Base-by-base conservation (phyloP, 2,888 invertebrate species). In the Heliothis peltigera region DNA sequence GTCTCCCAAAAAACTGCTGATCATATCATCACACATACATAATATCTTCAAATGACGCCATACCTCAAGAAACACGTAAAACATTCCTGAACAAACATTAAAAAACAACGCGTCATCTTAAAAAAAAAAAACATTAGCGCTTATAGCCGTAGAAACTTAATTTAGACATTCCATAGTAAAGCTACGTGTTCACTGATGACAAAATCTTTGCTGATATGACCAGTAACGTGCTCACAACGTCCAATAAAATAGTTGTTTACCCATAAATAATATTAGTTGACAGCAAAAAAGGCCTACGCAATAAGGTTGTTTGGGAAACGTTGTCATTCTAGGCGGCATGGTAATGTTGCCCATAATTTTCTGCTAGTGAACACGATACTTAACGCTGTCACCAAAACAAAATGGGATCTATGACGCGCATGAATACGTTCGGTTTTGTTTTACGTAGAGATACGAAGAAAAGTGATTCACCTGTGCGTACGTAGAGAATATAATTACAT, bases 31-130 rank as follows among this genome's bases (percentile, higher is more conserved):
- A n/a, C n/a, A n/a, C 47, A 49, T 51, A 62, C 43, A 69, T 68
- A 63, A 70, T 64, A 57, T 61, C 54, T 57, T 55, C 17, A 58
- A 47, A 77, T 75, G 65, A 77, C 75, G 77, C 64, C 62, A 70
- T 58, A 54, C 58, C 52, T 49, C 55, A 68, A 61, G 49, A 48
- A 53, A 64, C 39, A 49, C 64, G 68, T 70, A 70, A 52, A 71
- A 62, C 69, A 80, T 81, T 80, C 76, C 71, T 70, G 8, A 7
- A 44, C 43, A 69, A 71, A 73, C 53, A 66, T 69, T 53, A 12
- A 67, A 69, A 77, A 79, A 72, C 64, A 69, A 55, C 73, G 32
- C 77, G 79, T 77, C 77, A 81, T 69, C 17, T 39, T n/a, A 57
- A 52, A 67, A 74, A 70, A n/a, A n/a, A 60, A 74, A 70, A 64